Conservation (phyloP, 2,113 vertebrate genomes). For the Caracal caracal region DNA sequence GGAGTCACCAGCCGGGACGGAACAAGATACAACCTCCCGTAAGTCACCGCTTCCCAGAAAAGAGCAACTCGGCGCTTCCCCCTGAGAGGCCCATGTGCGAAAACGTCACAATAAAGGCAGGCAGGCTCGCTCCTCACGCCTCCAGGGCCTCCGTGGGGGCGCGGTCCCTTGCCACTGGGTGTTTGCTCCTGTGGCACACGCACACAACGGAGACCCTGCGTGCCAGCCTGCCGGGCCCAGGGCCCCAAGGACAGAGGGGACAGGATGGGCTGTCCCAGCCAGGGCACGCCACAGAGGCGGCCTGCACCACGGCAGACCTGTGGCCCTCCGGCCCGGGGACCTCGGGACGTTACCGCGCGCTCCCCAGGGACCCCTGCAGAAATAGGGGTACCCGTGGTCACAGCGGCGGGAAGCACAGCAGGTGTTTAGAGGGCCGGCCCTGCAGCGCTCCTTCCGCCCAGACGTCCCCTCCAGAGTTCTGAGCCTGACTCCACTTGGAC, state of each 20-base stretch:
- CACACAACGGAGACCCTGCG: not conserved
- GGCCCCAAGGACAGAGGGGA: not conserved
- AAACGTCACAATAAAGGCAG: too few species aligned
- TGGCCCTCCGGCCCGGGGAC: not conserved
- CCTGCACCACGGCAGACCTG: not conserved
- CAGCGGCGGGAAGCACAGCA: not conserved
- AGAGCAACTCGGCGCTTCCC: fast-evolving
- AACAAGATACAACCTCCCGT: fast-evolving
- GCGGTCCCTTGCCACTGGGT: not conserved
- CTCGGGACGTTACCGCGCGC: fast-evolving
- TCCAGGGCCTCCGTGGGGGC: not conserved
- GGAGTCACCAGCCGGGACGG: too few species aligned
- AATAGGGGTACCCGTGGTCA: not conserved
- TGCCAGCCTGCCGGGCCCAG: too few species aligned
- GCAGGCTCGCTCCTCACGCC: fast-evolving
- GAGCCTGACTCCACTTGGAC: not conserved
- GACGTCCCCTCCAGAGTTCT: not conserved
- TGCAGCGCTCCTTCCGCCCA: not conserved
- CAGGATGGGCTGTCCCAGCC: not conserved
- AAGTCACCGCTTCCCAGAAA: not conserved
- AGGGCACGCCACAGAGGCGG: fast-evolving
- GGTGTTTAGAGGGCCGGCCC: not conserved
- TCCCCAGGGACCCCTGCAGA: not conserved
- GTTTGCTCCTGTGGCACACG: not conserved
- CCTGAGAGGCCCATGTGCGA: not conserved